phyloP scores from a whole-genome alignment of 1,140 invertebrate species.

The Lanistes nyassanus region DNA sequence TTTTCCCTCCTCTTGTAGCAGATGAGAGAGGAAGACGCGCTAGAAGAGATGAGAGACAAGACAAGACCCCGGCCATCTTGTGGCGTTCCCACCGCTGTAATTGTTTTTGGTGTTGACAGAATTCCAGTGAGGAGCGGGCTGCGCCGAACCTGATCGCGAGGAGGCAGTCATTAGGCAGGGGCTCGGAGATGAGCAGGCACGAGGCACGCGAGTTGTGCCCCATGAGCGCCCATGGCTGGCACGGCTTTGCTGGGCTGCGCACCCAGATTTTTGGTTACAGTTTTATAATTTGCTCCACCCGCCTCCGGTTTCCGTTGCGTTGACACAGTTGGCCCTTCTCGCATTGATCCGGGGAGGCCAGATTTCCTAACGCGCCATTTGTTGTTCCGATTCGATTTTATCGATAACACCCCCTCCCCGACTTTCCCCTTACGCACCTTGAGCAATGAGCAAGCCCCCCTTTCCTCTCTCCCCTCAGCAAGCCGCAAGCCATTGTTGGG shows the following conservation, averaged over 20 bases:
- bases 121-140: neutral
- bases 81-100: conserved; percentile 15
- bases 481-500: neutral
- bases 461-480: neutral
- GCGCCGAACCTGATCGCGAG: conserved; percentile 10
- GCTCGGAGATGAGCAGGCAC: no score
- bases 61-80: neutral
- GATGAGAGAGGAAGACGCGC: neutral
- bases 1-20: neutral
- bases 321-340: conserved; percentile 16
- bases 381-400: conserved; percentile 24
- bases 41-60: neutral
- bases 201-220: neutral
- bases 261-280: conserved; percentile 18
- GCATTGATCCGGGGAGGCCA: conserved; percentile 19
- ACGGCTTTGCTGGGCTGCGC: conserved; percentile 8
- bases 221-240: neutral
- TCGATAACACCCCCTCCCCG: neutral
- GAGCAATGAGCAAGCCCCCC: neutral
- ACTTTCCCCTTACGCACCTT: neutral
- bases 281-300: conserved; percentile 11
- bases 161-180: conserved; percentile 14
- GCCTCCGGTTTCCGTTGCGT: conserved; percentile 19
- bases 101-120: conserved; percentile 19
- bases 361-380: conserved; percentile 7